Conservation (phyloP, 92 coral and sea anemone genomes). For the Porites cylindrica region DNA sequence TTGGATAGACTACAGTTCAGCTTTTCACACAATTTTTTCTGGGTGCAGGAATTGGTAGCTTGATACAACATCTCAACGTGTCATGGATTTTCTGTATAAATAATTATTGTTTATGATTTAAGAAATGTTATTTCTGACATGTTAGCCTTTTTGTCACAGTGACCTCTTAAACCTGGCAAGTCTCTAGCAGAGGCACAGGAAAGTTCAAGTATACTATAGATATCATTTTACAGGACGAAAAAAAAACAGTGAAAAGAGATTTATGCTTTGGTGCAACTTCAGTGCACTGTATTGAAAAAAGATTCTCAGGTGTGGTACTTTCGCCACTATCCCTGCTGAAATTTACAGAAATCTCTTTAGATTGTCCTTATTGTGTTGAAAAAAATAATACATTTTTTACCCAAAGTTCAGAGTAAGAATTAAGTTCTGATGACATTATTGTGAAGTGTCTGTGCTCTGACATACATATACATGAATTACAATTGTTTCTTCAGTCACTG, state of each 20-base stretch:
- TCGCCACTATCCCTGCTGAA: no score
- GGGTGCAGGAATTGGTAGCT: no score
- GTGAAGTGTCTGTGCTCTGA: background rate
- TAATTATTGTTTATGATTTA: no score
- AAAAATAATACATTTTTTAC: no score
- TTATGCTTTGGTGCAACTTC: background rate
- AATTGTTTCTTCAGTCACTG: slow-evolving; percentile 23
- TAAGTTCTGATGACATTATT: background rate
- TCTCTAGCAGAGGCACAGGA: background rate
- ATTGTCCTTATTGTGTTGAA: no score
- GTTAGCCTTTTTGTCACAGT: background rate
- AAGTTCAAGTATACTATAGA: background rate
- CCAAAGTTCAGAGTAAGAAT: background rate
- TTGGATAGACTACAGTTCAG: no score
- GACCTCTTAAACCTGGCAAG: background rate
- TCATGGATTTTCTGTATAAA: no score
- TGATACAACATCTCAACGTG: no score
- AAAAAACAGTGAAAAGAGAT: background rate
- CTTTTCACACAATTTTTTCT: no score
- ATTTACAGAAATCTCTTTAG: no score
- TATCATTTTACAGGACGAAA: no score
- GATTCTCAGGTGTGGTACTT: no score
- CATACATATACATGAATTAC: background rate
- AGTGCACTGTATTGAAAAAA: background rate
- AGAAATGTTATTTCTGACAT: background rate